Conservation (phyloP, 2,113 vertebrate species). For the Albula goreensis region DNA sequence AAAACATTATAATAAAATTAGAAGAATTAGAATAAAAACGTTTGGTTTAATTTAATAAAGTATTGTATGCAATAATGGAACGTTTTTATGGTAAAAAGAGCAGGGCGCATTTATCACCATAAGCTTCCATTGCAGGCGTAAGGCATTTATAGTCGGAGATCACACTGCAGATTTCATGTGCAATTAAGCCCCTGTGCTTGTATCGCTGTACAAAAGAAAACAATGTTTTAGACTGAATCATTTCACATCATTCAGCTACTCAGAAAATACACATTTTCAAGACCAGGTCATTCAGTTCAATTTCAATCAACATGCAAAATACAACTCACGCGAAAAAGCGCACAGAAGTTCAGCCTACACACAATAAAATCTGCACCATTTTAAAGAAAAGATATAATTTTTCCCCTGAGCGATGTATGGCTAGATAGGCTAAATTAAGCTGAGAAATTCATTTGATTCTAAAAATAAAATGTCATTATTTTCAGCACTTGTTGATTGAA, state of each 20-base stretch:
- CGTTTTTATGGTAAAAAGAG: background rate
- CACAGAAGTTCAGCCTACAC: too few species aligned
- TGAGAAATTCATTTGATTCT: background rate
- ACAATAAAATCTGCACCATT: too few species aligned
- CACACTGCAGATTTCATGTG: conserved; percentile 76
- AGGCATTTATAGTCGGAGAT: conserved; percentile 81
- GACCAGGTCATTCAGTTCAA: background rate
- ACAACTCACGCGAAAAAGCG: too few species aligned
- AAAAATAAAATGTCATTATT: background rate
- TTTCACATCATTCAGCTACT: background rate
- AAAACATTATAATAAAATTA: conserved; percentile 33
- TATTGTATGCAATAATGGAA: too few species aligned
- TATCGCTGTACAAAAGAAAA: conserved; percentile 70
- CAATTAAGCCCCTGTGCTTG: conserved; percentile 78
- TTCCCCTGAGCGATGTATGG: too few species aligned
- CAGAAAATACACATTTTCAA: background rate
- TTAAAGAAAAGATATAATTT: too few species aligned
- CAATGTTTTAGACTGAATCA: background rate
- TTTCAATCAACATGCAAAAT: too few species aligned
- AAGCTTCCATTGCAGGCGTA: conserved; percentile 79
- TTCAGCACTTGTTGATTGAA: background rate
- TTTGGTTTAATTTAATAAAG: background rate
- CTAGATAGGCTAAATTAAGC: too few species aligned
- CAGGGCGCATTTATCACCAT: conserved; percentile 70
- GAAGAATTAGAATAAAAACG: too few species aligned